Evolutionary conservation across 2,113 vertebrate genomes (phyloP), one percentile per base, ranked within the genome.

Genomic region (Morone chrysops): DNA sequence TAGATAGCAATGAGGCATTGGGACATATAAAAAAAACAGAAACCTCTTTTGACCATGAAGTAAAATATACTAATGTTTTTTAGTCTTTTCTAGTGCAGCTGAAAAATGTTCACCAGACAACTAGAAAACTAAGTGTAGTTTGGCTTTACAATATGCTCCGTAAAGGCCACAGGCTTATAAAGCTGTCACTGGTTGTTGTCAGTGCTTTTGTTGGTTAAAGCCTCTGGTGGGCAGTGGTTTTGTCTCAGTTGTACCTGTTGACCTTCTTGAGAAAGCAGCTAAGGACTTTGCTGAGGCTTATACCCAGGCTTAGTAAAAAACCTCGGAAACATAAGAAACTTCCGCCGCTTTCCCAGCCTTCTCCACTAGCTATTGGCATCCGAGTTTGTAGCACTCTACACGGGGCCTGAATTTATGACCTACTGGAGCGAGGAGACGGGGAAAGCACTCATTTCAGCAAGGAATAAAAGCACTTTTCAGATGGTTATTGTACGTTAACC

Each of bases 401-500:
- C 86, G 66, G n/a, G 62, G 12, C 80, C 6, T 4, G 87, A 81
- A 93, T 92, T 92, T 92, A 91, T 82, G 69, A 70, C 72, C 73
- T 74, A 79, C 70, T 79, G 61, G 83, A 82, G 78, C 31, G 10
- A 69, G 43, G 61, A 57, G 77, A 82, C 4, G 20, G 66, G 66
- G 79, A 87, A 88, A 90, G 83, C 75, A 84, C 48, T 78, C 51
- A 66, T 91, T 93, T 90, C 82, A 86, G 75, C 60, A 17, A 86
- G 63, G 82, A 87, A 90, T 82, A 84, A 84, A 77, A 89, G 70
- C 70, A 75, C 88, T 89, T 88, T 87, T 87, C 83, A 70, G 75
- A 84, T 76, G 78, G 70, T 86, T 82, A 84, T 75, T 90, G 84
- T 90, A 86, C 59, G 31, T 78, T 85, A 57, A 92, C 90, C 88